These are phyloP conservation scores for Hippopotamyrus pictus DNA, from an alignment of 2,797 vertebrate genomes.

Conservation along the genomic window DNA sequence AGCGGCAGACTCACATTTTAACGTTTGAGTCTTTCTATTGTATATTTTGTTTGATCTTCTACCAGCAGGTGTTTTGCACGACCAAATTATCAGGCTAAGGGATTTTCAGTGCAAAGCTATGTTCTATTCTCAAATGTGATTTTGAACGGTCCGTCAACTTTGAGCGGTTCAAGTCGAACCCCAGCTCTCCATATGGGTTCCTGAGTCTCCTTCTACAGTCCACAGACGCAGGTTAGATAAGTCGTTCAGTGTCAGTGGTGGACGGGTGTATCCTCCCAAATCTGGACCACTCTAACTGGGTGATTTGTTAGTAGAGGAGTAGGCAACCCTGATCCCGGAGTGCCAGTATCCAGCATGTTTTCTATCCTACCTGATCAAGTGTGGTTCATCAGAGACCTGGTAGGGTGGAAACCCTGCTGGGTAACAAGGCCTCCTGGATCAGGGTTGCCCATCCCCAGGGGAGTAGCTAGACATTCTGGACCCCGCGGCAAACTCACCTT, in stretches of 20 bases:
- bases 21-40: neutral
- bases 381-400: neutral
- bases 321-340: neutral
- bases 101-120: neutral
- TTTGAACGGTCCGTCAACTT: neutral
- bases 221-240: neutral
- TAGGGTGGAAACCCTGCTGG: neutral
- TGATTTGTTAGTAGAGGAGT: neutral
- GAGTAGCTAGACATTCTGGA: neutral
- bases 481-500: neutral
- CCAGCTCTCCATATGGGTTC: neutral
- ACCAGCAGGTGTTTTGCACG: neutral
- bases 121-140: neutral
- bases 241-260: neutral
- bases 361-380: neutral
- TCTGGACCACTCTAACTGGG: neutral
- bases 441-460: neutral
- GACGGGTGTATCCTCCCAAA: neutral
- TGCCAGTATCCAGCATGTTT: neutral
- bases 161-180: neutral
- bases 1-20: neutral
- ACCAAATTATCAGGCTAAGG: neutral
- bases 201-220: neutral
- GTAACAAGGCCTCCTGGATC: neutral
- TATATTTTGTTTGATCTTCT: neutral